These are phyloP conservation scores for Chrysochloris asiatica DNA, from an alignment of 2,113 vertebrate genomes.

Conservation along the genomic window DNA sequence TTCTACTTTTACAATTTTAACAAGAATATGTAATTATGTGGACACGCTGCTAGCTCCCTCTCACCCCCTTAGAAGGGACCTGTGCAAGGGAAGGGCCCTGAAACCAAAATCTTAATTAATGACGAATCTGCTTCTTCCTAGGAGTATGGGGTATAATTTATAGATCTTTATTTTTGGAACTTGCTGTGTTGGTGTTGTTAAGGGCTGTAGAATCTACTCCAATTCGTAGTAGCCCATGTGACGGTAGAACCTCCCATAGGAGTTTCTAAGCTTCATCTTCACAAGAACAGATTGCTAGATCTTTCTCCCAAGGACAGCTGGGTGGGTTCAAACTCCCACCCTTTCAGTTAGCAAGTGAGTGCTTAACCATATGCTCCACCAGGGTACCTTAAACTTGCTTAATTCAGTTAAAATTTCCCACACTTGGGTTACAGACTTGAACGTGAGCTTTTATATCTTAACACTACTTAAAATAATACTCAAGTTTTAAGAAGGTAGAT, in stretches of 20 bases:
- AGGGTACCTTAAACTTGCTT: no score
- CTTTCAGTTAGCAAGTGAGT: background rate
- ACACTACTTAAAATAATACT: slow-evolving; percentile 13
- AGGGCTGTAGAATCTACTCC: background rate
- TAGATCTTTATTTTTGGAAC: slow-evolving; percentile 18
- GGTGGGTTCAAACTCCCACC: background rate
- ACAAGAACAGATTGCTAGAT: no score
- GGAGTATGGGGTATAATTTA: background rate
- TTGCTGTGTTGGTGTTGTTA: background rate
- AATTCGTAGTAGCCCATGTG: background rate
- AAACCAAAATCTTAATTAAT: no score
- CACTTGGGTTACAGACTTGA: background rate
- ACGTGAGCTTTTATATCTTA: background rate
- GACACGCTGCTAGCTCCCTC: no score
- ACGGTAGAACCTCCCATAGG: no score
- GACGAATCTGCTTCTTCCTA: background rate
- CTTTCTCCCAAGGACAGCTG: background rate
- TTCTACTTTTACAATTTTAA: no score
- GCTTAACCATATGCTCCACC: background rate
- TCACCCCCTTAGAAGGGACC: no score
- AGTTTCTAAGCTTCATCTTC: no score
- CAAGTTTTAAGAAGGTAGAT: background rate
- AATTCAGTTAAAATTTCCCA: no score
- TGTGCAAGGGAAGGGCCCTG: no score
- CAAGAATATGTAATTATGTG: no score